Base-by-base conservation (phyloP, 2,113 vertebrate genomes). In the Hemibagrus wyckioides region DNA sequence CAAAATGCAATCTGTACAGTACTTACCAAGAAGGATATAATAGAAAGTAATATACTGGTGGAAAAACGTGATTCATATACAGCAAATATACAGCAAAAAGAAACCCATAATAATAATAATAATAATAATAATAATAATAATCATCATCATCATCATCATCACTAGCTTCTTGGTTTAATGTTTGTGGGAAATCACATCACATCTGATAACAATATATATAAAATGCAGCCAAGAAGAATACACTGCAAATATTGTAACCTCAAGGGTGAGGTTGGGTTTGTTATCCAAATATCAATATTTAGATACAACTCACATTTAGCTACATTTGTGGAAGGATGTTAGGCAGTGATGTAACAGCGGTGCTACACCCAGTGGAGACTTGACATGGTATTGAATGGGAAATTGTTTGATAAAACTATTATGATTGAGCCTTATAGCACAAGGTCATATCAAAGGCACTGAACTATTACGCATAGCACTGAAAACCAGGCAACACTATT, bases 1-100 rank as follows among this genome's bases (percentile, higher is more conserved):
- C n/a, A 28, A 82, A 82, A 39, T 82, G 80, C 80, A 57, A 41
- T 59, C 33, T 82, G 56, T 9, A 61, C 36, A 59, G 23, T 61
- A 82, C 59, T 28, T 41, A 28, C 56, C 33, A 23, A 57, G 33
- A 28, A n/a, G 33, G 30, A 33, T 80, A 33, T 80, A 57, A 80
- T 57, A 56, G 36, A 56, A 8, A 33, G 1, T 80, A 57, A 80
- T 57, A 36, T 80, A 23, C 57, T 23, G 30, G 30, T 7, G 19
- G 11, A 2, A 9, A 82, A 41, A 63, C 9, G 17, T 39, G 11
- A 41, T 61, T 44, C 56, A 63, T 61, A 6, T 41, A 82, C 56
- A 82, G 57, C 14, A 23, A 39, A 39, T 56, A 25, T 48, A 48
- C 9, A 48, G 7, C 19, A 25, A 77, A 57, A 80, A 80, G 57